phyloP scores from a whole-genome alignment of 1,140 invertebrate genomes.

The Diprion similis region DNA sequence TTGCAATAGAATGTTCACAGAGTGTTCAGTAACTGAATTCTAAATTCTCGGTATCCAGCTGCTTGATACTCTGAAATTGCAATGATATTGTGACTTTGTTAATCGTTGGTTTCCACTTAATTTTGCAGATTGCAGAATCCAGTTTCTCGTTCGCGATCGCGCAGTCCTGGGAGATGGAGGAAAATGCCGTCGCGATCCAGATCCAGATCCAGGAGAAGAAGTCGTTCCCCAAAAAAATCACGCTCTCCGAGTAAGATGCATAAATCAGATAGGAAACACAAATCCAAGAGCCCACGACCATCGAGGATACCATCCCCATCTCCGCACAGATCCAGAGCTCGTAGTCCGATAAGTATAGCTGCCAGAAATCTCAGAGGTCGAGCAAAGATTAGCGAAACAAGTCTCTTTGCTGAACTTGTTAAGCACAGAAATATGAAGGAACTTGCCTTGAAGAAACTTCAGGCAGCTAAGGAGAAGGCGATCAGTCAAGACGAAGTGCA shows the following conservation, averaged over 20 bases:
- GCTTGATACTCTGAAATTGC: no score
- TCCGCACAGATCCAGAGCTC: constrained; percentile 46
- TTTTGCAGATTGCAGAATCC: constrained; percentile 41
- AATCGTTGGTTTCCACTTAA: not conserved
- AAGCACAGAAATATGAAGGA: constrained; percentile 83
- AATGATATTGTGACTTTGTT: no score
- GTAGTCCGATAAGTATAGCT: constrained; percentile 58
- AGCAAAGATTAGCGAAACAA: constrained; percentile 83
- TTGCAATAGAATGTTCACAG: no score
- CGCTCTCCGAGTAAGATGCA: constrained; percentile 56
- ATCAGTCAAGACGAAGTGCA: constrained; percentile 55
- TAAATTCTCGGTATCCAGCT: no score
- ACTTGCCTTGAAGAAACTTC: constrained; percentile 72
- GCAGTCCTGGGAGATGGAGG: constrained; percentile 53
- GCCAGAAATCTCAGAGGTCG: constrained; percentile 64
- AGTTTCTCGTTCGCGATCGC: constrained; percentile 55
- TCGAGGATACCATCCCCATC: constrained; percentile 55
- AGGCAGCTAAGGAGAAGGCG: constrained; percentile 62
- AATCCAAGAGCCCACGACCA: constrained; percentile 54
- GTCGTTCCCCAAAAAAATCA: constrained; percentile 55
- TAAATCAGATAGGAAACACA: constrained; percentile 52
- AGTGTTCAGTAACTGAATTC: no score
- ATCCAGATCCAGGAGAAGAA: constrained; percentile 54
- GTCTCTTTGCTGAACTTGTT: constrained; percentile 86
- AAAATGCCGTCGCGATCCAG: constrained; percentile 50